Base-by-base conservation (phyloP, 2,888 invertebrate species). In the Acrobasis suavella region DNA sequence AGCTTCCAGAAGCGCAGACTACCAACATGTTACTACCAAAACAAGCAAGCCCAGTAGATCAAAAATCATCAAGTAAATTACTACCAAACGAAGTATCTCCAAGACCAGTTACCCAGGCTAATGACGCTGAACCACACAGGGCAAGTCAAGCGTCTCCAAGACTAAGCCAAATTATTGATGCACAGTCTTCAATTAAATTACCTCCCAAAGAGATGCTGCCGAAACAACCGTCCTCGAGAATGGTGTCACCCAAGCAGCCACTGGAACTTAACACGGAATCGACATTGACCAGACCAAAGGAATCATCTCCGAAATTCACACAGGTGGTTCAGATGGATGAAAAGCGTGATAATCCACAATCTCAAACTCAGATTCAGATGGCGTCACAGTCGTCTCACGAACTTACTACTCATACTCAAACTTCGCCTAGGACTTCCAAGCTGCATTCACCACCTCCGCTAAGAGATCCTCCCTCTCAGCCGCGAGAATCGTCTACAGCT, bases 181-280 rank as follows among this genome's bases (percentile, higher is more conserved):
- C 52, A 39, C 52, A 58, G 49, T 16, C 63, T 6, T 50, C 38
- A n/a, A 62, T 38, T 38, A 61, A 8, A 42, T 56, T 9, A 22
- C 14, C 42, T 56, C 9, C 22, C 2, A 56, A 17, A 56, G 42
- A 61, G 14, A 1, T 62, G 39, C 54, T 22, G 12, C 62, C 62
- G 1, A 56, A 17, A 14, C 46, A 42, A 17, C 15, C 16, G 16
- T 56, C 56, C 10, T 42, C 56, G 10, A 54, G 38, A 54, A n/a
- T 50, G 15, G 7, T 64, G 37, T 61, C 51, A 32, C 64, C 64
- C 0, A 60, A 22, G 8, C 51, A 52, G 38, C 22, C n/a, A 9
- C 39, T 42, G 8, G 51, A 52, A 15, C 51, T 42, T 42, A 60
- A n/a, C 39, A 51, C 51, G 9, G 51, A 60, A 9, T 17, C 51